These are phyloP conservation scores for Oedothorax gibbosus DNA, from an alignment of 1,140 invertebrate species.

Conservation along the genomic window DNA sequence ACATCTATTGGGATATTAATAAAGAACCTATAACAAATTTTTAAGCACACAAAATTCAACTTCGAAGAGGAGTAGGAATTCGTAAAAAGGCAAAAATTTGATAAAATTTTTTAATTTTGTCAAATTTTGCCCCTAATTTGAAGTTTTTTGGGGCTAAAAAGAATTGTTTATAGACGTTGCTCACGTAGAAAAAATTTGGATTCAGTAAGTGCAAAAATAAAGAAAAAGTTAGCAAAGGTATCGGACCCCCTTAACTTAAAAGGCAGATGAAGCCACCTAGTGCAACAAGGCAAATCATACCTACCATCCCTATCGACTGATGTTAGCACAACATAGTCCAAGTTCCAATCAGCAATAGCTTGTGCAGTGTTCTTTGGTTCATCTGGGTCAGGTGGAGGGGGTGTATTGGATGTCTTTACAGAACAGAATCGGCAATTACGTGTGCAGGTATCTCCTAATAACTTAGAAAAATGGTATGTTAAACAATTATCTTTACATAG, in stretches of 20 bases:
- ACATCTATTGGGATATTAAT: too few relatives aligned
- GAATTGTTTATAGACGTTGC: too few relatives aligned
- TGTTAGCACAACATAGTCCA: constrained; percentile 98
- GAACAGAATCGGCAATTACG: constrained; percentile 95
- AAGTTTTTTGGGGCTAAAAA: too few relatives aligned
- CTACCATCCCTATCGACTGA: constrained; percentile 96
- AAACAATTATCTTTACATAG: too few relatives aligned
- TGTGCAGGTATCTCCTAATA: constrained; percentile 93
- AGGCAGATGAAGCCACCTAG: not conserved
- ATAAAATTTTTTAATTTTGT: too few relatives aligned
- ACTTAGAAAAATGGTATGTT: constrained; percentile 71
- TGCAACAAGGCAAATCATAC: not conserved
- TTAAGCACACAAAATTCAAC: too few relatives aligned
- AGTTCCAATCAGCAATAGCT: constrained; percentile 92
- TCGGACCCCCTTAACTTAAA: not conserved
- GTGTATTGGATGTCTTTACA: constrained; percentile 94
- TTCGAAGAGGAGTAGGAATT: too few relatives aligned
- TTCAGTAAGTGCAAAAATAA: too few relatives aligned
- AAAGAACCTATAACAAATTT: too few relatives aligned
- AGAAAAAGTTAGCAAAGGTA: constrained; percentile 9
- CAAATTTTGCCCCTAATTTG: too few relatives aligned
- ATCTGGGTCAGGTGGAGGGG: constrained; percentile 87
- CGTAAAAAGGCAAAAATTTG: too few relatives aligned
- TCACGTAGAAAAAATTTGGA: too few relatives aligned
- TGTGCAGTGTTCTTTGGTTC: constrained; percentile 94